Percentiles rank a stretch among this genome's conserved stretches.
Evolutionary conservation across 1,140 invertebrate genomes (phyloP).

Genomic region (Wiebesia pumilae): DNA sequence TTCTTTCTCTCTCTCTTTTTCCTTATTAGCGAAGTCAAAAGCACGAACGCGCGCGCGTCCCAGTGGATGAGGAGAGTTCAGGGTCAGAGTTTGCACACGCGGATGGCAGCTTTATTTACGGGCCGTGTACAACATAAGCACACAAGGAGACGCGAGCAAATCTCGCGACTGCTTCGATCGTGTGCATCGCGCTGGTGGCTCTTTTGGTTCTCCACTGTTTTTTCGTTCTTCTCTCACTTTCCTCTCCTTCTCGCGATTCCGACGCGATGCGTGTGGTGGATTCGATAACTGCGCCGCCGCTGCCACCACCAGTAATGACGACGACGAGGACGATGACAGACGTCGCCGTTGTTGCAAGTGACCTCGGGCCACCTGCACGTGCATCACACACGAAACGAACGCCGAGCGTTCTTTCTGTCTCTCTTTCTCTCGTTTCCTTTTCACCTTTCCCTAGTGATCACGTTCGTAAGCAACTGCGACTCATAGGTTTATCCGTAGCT

Average conservation of each 20-base stretch:
- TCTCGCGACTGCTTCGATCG: background rate
- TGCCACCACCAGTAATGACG: background rate
- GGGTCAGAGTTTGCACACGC: slow-evolving; percentile 62
- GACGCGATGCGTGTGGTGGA: slow-evolving; percentile 19
- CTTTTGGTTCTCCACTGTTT: background rate
- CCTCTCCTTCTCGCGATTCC: slow-evolving; percentile 25
- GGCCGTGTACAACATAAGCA: background rate
- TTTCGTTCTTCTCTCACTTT: background rate
- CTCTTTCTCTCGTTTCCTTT: background rate
- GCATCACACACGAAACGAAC: slow-evolving; percentile 33
- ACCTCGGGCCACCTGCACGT: slow-evolving; percentile 31
- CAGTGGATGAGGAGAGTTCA: slow-evolving; percentile 54
- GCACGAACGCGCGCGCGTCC: slow-evolving; percentile 18
- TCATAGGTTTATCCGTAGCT: background rate
- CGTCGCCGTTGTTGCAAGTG: slow-evolving; percentile 24
- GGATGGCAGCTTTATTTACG: slow-evolving; percentile 13
- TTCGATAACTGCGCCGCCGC: slow-evolving; percentile 31
- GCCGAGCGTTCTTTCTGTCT: background rate
- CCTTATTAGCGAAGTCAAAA: background rate
- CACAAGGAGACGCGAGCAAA: background rate
- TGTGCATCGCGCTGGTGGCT: background rate
- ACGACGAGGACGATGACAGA: background rate
- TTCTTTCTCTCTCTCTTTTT: slow-evolving; percentile 35
- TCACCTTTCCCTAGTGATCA: background rate
- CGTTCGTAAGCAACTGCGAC: background rate